Conservation (phyloP, 2,888 invertebrate genomes). For the Acanthococcus lagerstroemiae region DNA sequence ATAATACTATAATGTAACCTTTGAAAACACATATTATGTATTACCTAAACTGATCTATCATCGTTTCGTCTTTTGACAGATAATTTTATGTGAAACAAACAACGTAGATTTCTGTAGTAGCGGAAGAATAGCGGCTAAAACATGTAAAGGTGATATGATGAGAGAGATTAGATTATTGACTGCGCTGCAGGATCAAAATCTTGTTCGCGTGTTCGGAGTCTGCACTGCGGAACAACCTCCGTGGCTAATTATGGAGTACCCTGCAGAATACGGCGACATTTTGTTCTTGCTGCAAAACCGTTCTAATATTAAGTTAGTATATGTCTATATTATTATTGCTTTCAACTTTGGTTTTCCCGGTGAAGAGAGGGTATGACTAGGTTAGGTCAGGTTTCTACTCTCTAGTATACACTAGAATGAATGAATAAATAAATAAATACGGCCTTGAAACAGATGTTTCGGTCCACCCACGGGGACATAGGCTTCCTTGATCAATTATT, state of each 20-base stretch:
- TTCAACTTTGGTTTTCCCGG: background rate
- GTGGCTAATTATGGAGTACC: constrained; percentile 62
- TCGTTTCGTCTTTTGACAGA: constrained; percentile 41
- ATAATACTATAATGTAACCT: too few species aligned
- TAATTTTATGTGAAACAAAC: constrained; percentile 48
- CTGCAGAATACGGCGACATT: constrained; percentile 59
- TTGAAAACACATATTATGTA: too few species aligned
- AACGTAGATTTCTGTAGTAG: constrained; percentile 45
- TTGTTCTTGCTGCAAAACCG: constrained; percentile 50
- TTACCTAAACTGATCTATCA: too few species aligned
- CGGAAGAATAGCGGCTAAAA: constrained; percentile 48
- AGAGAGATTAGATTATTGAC: constrained; percentile 60
- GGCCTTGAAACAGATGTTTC: too few species aligned
- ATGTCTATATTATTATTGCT: background rate
- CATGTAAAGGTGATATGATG: constrained; percentile 44
- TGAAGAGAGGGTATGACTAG: too few species aligned
- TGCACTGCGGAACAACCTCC: constrained; percentile 52
- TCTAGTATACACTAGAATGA: too few species aligned
- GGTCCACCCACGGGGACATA: too few species aligned
- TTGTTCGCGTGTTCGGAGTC: constrained; percentile 53
- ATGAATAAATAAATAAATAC: too few species aligned
- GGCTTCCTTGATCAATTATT: too few species aligned
- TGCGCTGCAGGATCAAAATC: constrained; percentile 55
- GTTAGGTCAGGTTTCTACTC: too few species aligned
- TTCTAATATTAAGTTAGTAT: constrained; percentile 37